Conservation (phyloP, 2,113 vertebrate species). For the Lophius piscatorius region DNA sequence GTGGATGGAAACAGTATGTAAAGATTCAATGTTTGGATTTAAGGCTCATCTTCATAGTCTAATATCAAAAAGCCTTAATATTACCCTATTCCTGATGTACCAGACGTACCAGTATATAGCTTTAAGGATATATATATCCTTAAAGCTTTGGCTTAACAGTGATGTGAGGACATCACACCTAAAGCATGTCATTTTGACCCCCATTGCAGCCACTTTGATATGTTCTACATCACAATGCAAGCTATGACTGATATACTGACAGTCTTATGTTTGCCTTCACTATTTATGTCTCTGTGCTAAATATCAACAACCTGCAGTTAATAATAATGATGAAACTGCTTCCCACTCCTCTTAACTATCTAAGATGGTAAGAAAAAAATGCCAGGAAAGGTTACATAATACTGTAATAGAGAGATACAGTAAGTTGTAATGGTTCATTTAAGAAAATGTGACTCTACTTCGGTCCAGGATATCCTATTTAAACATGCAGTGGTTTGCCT, state of each 20-base stretch:
- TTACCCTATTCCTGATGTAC: too few species aligned
- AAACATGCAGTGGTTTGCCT: constrained; percentile 1
- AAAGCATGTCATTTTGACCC: not conserved
- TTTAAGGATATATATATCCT: not conserved
- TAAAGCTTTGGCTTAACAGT: not conserved
- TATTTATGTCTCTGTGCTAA: too few species aligned
- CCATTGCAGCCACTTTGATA: not conserved
- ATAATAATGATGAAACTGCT: too few species aligned
- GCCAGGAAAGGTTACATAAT: not conserved
- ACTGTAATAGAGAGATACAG: not conserved
- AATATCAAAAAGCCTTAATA: too few species aligned
- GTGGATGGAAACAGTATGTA: too few species aligned
- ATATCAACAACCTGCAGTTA: too few species aligned
- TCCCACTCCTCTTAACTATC: too few species aligned
- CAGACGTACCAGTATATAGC: too few species aligned
- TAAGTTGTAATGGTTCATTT: too few species aligned
- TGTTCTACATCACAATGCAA: not conserved
- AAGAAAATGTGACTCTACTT: not conserved
- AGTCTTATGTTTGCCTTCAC: not conserved
- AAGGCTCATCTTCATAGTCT: too few species aligned
- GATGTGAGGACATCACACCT: not conserved
- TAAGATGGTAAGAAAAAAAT: not conserved
- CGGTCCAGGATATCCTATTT: not conserved
- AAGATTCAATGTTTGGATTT: too few species aligned
- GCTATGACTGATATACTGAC: not conserved